Evolutionary conservation across 1,140 invertebrate species (phyloP), one percentile per base, ranked within the genome.

Genomic region (Tyrophagus putrescentiae): DNA sequence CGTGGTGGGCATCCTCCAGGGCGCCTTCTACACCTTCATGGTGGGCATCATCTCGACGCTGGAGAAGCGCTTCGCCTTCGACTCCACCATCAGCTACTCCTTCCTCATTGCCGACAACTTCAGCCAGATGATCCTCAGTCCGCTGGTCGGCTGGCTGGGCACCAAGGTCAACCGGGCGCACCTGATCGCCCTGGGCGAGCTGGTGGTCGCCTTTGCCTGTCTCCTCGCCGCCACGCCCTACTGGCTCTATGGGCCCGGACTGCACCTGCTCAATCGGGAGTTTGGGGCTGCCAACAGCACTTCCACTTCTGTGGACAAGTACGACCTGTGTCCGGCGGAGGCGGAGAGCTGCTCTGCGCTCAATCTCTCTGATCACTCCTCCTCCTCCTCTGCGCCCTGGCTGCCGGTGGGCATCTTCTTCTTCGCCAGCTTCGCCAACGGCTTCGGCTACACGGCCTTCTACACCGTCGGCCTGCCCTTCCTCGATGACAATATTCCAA

Each of bases 1-100:
- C 42, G 69, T 84, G 3, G 72, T 85, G 1, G 84, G 82, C 7
- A 80, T 82, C 63, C 76, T 83, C 45, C 83, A 84, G 65, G 79
- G 79, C n/a, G 82, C 84, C 61, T 79, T 81, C 61, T 84, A 80
- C 66, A 78, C 82, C 1, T 87, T 87, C 67, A 83, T 83, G 61
- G 82, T 82, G 25, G 33, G 64, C 16, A 45, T 48, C n/a, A 60
- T 86, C 41, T 84, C 83, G 31, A 87, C 84, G 0, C 73, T 87
- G 28, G 84, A 87, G 68, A 86, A 86, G 67, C 75, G 84, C 63
- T 87, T 84, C 68, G 84, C 83, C 66, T 84, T 86, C 66, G 81
- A 82, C 0, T 84, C 81, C 7, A 78, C 80, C 69, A 82, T 80
- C 32, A 82, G 82, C 56, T 82, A 82, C 80, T 68, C 67, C 13